Base-by-base conservation (phyloP, 2,797 vertebrate species). In the Myripristis murdjan region DNA sequence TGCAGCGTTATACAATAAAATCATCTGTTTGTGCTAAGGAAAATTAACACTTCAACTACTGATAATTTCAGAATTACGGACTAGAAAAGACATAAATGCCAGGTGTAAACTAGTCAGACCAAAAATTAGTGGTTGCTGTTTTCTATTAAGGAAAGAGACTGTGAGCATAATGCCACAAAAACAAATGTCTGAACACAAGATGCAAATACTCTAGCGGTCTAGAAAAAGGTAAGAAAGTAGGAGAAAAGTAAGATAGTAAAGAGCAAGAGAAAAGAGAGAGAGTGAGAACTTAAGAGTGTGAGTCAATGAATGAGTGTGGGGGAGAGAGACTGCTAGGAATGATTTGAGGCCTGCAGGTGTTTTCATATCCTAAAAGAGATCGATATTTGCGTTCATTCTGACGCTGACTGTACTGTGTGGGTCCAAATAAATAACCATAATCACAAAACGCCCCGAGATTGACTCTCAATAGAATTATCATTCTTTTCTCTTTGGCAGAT, bases 371-470 rank as follows among this genome's bases (percentile, higher is more conserved):
- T 90, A 89, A 84, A 87, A 89, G 79, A 91, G 89, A 95, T 95
- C 92, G 90, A 94, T 95, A 92, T 91, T 87, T 87, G 87, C 85
- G 89, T 92, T 92, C 77, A 83, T 90, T 92, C 85, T 89, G 88
- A 89, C 81, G 86, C 89, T 72, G 85, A 89, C 89, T 91, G 86
- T 92, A 93, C 90, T 20, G 61, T 28, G 60, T 76, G 37, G 86
- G 87, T 88, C 87, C 90, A 91, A 93, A 94, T 95, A 95, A 94
- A 95, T 95, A 94, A 95, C 92, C 91, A 91, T 94, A 93, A 95
- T 94, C 91, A 93, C 89, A 91, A 93, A 94, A 88, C 73, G 87
- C 87, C 84, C 85, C 83, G 67, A 93, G 93, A 95, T 95, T 90
- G 93, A 91, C 93, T 95, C 93, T 91, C 89, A 90, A 94, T 92